phyloP scores from a whole-genome alignment of 2,113 vertebrate genomes.

The Actenoides lindsayi region DNA sequence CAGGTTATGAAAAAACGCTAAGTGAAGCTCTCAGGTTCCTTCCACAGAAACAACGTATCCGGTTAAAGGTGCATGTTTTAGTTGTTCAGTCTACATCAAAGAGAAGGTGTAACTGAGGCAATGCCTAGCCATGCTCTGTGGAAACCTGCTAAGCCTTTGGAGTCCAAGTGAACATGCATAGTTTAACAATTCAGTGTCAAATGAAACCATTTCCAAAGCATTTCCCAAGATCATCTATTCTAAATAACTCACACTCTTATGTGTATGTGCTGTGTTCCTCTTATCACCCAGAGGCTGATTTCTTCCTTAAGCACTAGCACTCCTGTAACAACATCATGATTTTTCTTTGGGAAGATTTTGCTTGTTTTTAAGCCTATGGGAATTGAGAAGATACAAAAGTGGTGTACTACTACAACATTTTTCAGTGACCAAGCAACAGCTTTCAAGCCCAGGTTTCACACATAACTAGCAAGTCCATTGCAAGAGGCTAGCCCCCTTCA shows the following conservation, averaged over 20 bases:
- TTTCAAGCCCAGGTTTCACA: neutral
- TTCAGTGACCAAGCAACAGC: neutral
- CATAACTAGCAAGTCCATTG: neutral
- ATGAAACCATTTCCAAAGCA: neutral
- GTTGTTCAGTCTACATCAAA: neutral
- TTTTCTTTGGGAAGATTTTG: neutral
- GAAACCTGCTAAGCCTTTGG: neutral
- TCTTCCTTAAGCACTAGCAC: neutral
- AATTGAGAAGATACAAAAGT: rapidly evolving
- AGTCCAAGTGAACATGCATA: rapidly evolving
- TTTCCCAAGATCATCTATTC: neutral
- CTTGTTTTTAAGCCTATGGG: neutral
- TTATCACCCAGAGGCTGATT: neutral
- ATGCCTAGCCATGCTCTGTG: neutral
- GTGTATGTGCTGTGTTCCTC: neutral
- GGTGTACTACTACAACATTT: rapidly evolving
- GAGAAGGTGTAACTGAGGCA: neutral
- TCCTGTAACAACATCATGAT: neutral
- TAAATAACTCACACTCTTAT: neutral
- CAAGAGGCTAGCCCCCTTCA: neutral
- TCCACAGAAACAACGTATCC: neutral
- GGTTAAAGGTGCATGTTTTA: neutral
- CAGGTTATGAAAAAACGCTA: neutral
- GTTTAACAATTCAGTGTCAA: neutral
- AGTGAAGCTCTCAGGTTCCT: neutral